These are phyloP conservation scores for Stenodera caucasica DNA, from an alignment of 2,888 invertebrate species.

Conservation along the genomic window DNA sequence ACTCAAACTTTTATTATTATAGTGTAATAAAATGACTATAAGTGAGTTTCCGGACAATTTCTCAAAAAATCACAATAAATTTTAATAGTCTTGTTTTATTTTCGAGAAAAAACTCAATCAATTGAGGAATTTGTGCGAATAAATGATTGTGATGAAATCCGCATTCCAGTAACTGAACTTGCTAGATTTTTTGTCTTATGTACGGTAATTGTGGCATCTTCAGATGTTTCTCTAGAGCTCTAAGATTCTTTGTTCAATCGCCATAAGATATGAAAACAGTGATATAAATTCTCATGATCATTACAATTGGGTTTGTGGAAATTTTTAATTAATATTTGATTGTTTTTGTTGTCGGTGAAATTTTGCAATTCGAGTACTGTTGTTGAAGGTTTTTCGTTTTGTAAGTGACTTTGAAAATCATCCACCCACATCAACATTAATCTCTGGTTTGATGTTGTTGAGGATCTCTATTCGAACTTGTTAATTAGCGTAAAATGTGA, in stretches of 20 bases:
- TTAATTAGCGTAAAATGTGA: slow-evolving; percentile 29
- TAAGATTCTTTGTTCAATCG: too few species aligned
- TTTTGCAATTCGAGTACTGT: not conserved
- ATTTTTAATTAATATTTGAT: not conserved
- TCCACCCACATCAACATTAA: slow-evolving; percentile 13
- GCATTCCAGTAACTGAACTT: not conserved
- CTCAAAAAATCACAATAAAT: not conserved
- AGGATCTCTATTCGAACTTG: slow-evolving; percentile 8
- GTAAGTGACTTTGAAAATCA: not conserved
- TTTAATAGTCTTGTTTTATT: not conserved
- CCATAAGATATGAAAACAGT: too few species aligned
- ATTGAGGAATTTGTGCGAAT: not conserved
- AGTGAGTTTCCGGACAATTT: too few species aligned
- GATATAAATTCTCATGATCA: too few species aligned
- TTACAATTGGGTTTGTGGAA: too few species aligned
- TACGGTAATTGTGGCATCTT: not conserved
- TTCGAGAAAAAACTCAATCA: not conserved
- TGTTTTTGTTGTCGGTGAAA: not conserved
- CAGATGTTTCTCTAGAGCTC: too few species aligned
- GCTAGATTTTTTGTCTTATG: not conserved
- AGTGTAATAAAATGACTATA: too few species aligned
- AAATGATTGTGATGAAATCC: not conserved
- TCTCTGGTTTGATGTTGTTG: slow-evolving; percentile 18
- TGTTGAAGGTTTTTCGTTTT: not conserved
- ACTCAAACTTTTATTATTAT: too few species aligned